A percentile compares a stretch with the other conserved stretches of the same genome.
phyloP scores from a whole-genome alignment of 2,888 invertebrate genomes.

The Hermodice carunculata region DNA sequence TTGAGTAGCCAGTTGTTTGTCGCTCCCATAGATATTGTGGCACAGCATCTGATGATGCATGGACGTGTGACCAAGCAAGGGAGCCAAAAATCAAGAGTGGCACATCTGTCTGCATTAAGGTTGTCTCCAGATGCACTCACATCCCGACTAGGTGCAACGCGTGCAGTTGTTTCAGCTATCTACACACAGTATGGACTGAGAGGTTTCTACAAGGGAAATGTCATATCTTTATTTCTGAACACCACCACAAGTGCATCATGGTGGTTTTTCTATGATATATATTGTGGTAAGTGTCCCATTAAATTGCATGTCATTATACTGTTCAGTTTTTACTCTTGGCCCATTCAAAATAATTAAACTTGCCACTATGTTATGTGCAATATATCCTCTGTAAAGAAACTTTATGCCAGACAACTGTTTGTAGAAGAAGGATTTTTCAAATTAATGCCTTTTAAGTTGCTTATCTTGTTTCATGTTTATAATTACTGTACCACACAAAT shows the following conservation, averaged over 20 bases:
- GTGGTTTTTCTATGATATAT: slow-evolving; percentile 96
- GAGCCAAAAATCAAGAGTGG: neutral
- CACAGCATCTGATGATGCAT: slow-evolving; percentile 96
- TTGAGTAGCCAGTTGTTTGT: slow-evolving; percentile 94
- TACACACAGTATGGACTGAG: slow-evolving; percentile 84
- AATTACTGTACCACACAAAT: no score
- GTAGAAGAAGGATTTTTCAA: no score
- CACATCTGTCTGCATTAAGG: slow-evolving; percentile 10
- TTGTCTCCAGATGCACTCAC: slow-evolving; percentile 15
- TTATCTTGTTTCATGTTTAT: no score
- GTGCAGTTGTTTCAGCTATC: slow-evolving; percentile 80
- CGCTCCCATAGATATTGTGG: slow-evolving; percentile 96
- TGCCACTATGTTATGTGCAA: no score
- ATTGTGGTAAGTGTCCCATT: slow-evolving; percentile 87
- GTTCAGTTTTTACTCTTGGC: no score
- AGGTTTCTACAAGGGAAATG: slow-evolving; percentile 95
- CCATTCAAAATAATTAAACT: no score
- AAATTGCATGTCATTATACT: no score
- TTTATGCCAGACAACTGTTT: no score
- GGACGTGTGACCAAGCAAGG: slow-evolving; percentile 71
- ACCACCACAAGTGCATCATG: slow-evolving; percentile 98
- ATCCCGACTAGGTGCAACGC: slow-evolving; percentile 48
- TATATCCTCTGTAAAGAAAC: no score
- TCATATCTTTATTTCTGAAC: slow-evolving; percentile 91
- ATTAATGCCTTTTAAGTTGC: no score